Conservation (phyloP, 2,888 invertebrate species). For the Lithophane socia region DNA sequence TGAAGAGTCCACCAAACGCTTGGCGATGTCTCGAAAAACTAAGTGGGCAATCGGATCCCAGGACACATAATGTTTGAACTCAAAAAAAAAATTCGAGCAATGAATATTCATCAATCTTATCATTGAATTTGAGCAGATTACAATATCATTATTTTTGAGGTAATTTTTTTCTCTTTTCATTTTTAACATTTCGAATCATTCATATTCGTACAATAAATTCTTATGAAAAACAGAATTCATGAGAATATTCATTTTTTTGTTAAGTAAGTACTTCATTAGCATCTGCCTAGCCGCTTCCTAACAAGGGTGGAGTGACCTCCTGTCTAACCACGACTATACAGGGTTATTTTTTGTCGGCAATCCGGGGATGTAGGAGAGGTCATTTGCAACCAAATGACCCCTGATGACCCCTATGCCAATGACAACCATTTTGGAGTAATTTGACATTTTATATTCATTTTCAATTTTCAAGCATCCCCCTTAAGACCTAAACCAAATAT, state of each 20-base stretch:
- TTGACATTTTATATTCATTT: too few relatives aligned
- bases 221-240: background rate
- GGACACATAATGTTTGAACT: too few relatives aligned
- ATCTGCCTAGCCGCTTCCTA: background rate
- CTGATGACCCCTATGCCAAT: too few relatives aligned
- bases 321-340: background rate
- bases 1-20: too few relatives aligned
- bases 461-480: too few relatives aligned
- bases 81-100: background rate
- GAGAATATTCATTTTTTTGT: background rate
- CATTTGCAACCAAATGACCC: too few relatives aligned
- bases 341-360: too few relatives aligned
- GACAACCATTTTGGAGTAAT: too few relatives aligned
- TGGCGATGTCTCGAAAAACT: too few relatives aligned
- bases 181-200: constrained; percentile 5
- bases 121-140: background rate
- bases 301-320: background rate
- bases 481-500: too few relatives aligned
- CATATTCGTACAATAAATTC: background rate
- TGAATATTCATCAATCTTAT: background rate
- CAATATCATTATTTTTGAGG: background rate
- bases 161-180: background rate
- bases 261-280: background rate
- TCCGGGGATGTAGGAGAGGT: too few relatives aligned
- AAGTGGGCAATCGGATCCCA: background rate